Conservation (phyloP, 2,113 vertebrate species). For the Chaenocephalus aceratus region DNA sequence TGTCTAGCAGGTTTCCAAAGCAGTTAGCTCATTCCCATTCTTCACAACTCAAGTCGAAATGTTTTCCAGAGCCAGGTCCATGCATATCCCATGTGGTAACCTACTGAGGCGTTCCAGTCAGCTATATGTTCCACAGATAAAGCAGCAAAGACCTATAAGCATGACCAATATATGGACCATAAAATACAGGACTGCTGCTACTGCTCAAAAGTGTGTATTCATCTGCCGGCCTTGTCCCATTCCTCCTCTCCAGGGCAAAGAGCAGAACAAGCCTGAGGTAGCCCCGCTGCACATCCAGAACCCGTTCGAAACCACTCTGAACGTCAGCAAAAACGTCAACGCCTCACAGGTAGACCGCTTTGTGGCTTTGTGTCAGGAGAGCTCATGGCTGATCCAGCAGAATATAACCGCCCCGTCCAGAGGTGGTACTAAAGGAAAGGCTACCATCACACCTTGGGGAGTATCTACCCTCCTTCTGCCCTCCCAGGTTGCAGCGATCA, state of each 20-base stretch:
- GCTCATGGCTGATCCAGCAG: conserved; percentile 91
- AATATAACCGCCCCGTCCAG: conserved; percentile 51
- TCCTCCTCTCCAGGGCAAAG: conserved; percentile 86
- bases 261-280: conserved; percentile 92
- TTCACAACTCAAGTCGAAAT: conserved; percentile 8
- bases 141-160: conserved; percentile 21
- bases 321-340: conserved; percentile 97
- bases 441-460: conserved; percentile 33
- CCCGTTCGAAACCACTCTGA: conserved; percentile 94
- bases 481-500: conserved; percentile 57
- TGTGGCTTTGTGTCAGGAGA: conserved; percentile 89
- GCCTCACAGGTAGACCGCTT: conserved; percentile 90
- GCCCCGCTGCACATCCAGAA: conserved; percentile 95
- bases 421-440: not conserved
- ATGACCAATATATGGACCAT: conserved; percentile 50
- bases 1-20: conserved; percentile 13
- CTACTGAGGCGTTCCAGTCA: conserved; percentile 19
- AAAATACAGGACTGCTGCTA: conserved; percentile 17
- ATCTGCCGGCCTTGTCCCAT: conserved; percentile 22
- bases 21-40: not conserved
- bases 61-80: conserved; percentile 15
- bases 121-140: conserved; percentile 30
- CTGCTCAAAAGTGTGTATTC: conserved; percentile 32
- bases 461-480: conserved; percentile 87
- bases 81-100: conserved; percentile 24